These are phyloP conservation scores for Saturnia pavonia DNA, from an alignment of 2,888 invertebrate genomes.

Conservation along the genomic window DNA sequence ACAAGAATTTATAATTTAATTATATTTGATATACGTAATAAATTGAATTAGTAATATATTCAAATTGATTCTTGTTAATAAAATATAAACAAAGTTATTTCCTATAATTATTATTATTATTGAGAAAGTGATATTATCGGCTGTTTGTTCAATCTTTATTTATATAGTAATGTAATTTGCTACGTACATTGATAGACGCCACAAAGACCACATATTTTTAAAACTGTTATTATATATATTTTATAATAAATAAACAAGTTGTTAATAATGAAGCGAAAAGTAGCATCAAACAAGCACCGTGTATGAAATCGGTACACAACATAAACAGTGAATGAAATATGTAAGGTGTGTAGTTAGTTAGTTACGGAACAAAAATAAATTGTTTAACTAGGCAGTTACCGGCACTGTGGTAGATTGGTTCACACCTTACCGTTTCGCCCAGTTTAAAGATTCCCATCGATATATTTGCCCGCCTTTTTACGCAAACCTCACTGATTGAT, in stretches of 20 bases:
- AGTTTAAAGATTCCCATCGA: conserved; percentile 57
- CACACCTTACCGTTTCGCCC: conserved; percentile 66
- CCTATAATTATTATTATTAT: too few species aligned
- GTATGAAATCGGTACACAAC: conserved; percentile 15
- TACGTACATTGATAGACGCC: too few species aligned
- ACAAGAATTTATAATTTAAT: too few species aligned
- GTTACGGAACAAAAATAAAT: conserved; percentile 64
- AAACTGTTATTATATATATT: too few species aligned
- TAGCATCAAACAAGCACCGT: neutral
- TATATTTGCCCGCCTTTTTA: conserved; percentile 58
- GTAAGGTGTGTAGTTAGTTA: conserved; percentile 52
- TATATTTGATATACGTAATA: too few species aligned
- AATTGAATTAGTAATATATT: too few species aligned
- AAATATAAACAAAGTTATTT: too few species aligned
- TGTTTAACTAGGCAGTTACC: conserved; percentile 43
- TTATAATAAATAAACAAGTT: neutral
- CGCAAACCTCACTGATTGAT: conserved; percentile 5
- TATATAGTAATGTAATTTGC: too few species aligned
- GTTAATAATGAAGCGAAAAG: neutral
- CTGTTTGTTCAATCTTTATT: too few species aligned
- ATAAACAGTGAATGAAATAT: conserved; percentile 47
- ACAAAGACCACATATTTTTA: too few species aligned
- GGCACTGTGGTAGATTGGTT: conserved; percentile 45
- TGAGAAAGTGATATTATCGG: too few species aligned
- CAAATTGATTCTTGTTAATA: too few species aligned